These are phyloP conservation scores for Helicoverpa armigera DNA, from an alignment of 1,140 invertebrate genomes.

Conservation along the genomic window DNA sequence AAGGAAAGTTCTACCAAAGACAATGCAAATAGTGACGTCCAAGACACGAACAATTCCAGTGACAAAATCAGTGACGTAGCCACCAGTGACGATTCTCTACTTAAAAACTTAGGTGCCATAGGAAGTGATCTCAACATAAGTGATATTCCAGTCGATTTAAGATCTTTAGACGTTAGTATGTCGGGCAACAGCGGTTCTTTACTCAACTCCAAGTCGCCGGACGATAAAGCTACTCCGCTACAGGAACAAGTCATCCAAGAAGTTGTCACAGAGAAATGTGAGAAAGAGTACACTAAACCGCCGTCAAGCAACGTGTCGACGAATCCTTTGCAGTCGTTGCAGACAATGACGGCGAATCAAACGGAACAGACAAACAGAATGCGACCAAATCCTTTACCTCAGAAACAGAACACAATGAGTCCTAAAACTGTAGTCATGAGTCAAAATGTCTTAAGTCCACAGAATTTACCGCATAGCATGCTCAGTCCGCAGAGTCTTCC, in stretches of 20 bases:
- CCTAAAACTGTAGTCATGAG: slow-evolving; percentile 78
- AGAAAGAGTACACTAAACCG: slow-evolving; percentile 71
- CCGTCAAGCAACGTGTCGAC: slow-evolving; percentile 57
- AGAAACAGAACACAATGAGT: slow-evolving; percentile 74
- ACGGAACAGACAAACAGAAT: slow-evolving; percentile 75
- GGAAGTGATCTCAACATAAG: slow-evolving; percentile 86
- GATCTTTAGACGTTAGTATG: slow-evolving; percentile 85
- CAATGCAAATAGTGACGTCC: slow-evolving; percentile 69
- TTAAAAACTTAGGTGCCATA: slow-evolving; percentile 86
- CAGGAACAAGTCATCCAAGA: slow-evolving; percentile 82
- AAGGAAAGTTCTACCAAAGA: slow-evolving; percentile 79
- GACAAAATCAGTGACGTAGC: slow-evolving; percentile 84
- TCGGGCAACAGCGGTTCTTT: slow-evolving; percentile 82
- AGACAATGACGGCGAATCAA: slow-evolving; percentile 79
- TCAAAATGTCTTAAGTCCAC: slow-evolving; percentile 82
- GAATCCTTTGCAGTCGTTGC: slow-evolving; percentile 79
- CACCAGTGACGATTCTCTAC: slow-evolving; percentile 85
- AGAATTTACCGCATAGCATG: slow-evolving; percentile 70
- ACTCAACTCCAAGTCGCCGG: slow-evolving; percentile 73
- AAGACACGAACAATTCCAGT: slow-evolving; percentile 79
- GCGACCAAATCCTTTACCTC: slow-evolving; percentile 73
- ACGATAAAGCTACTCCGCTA: slow-evolving; percentile 73
- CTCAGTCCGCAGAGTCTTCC: slow-evolving; percentile 74
- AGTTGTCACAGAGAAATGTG: slow-evolving; percentile 69
- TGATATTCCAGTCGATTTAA: slow-evolving; percentile 86